Percentiles rank a stretch among this genome's conserved stretches.
Conservation (phyloP, 2,888 invertebrate species). For the Harmothoe impar region DNA sequence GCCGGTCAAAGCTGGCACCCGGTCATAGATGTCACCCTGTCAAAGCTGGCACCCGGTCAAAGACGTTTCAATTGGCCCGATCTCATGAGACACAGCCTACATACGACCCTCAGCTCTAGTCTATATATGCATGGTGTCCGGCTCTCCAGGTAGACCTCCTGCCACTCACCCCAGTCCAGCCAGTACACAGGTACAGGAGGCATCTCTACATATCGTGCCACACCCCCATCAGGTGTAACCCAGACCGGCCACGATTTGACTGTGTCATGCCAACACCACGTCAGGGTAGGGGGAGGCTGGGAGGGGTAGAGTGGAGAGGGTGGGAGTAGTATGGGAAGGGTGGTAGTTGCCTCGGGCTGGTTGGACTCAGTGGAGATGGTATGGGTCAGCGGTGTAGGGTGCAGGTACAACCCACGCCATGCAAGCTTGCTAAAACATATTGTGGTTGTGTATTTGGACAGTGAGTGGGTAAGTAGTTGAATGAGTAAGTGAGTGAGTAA, state of each 20-base stretch:
- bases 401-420: not conserved
- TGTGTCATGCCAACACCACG: conserved; percentile 6
- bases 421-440: not conserved
- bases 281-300: not conserved
- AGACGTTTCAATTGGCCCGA: too few relatives aligned
- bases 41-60: too few relatives aligned
- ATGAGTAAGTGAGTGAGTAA: not conserved
- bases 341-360: not conserved
- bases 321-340: not conserved
- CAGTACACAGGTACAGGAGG: too few relatives aligned
- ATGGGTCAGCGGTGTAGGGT: not conserved
- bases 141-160: too few relatives aligned
- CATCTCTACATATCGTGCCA: not conserved
- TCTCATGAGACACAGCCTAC: too few relatives aligned
- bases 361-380: not conserved
- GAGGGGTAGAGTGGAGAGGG: not conserved
- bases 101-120: too few relatives aligned
- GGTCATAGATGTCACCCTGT: too few relatives aligned
- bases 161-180: too few relatives aligned
- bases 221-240: not conserved
- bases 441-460: not conserved
- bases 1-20: too few relatives aligned
- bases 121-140: too few relatives aligned
- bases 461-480: not conserved
- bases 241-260: not conserved